Evolutionary conservation across 2,888 invertebrate species (phyloP).

Genomic region (Yponomeuta malinellus): DNA sequence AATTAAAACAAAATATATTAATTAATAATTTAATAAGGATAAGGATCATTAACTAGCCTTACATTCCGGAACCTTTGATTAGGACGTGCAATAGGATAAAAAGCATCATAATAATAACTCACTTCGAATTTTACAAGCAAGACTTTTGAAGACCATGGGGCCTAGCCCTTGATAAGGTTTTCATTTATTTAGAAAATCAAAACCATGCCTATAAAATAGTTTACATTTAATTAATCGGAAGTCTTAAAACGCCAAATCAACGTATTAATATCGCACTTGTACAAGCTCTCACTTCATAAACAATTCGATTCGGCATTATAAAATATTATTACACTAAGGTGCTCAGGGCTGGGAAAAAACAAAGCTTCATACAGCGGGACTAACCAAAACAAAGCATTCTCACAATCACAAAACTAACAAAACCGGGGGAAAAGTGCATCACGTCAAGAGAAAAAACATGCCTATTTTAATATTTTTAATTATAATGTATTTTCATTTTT

Average conservation of each 20-base stretch:
- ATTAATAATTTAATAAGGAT: background rate
- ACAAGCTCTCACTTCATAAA: no score
- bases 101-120: background rate
- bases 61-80: background rate
- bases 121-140: background rate
- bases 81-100: background rate
- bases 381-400: conserved; percentile 68
- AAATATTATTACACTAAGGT: conserved; percentile 27
- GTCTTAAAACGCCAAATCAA: background rate
- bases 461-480: conserved; percentile 44
- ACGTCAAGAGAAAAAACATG: conserved; percentile 60
- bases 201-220: background rate
- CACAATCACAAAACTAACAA: conserved; percentile 53
- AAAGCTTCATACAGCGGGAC: conserved; percentile 43
- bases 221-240: no score
- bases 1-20: background rate
- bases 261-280: no score
- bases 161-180: background rate
- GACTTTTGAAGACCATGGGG: background rate
- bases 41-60: background rate
- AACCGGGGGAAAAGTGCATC: conserved; percentile 67
- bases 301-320: background rate
- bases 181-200: background rate
- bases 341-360: conserved; percentile 48
- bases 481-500: background rate